Percentiles rank a stretch among this genome's conserved stretches.
These are phyloP conservation scores for Oxyura jamaicensis DNA, from an alignment of 2,113 vertebrate genomes.

Conservation along the genomic window DNA sequence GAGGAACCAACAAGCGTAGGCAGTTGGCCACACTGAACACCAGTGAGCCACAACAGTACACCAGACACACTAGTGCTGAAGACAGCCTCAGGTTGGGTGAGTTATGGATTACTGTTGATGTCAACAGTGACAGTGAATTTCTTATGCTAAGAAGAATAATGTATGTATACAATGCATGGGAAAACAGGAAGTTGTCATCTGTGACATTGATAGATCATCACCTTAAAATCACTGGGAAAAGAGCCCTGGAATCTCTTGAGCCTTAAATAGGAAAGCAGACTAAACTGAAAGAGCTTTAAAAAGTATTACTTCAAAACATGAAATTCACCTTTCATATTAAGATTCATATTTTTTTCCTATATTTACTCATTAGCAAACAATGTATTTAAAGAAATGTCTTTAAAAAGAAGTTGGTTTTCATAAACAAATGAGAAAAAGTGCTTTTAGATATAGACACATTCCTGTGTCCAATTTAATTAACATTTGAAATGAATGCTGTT, in stretches of 20 bases:
- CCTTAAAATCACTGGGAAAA: neutral
- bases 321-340: neutral
- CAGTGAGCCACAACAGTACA: neutral
- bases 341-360: neutral
- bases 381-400: neutral
- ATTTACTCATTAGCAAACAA: neutral
- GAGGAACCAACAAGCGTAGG: neutral
- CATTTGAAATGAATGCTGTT: neutral
- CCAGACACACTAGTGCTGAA: neutral
- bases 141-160: neutral
- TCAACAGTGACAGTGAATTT: neutral
- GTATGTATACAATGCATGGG: neutral
- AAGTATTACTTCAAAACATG: neutral
- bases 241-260: neutral
- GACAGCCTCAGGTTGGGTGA: neutral
- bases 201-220: neutral
- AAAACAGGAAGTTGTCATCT: neutral
- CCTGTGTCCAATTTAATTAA: neutral
- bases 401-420: neutral
- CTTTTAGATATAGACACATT: neutral
- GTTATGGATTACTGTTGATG: neutral
- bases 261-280: neutral
- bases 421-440: neutral
- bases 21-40: neutral
- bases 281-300: neutral